Evolutionary conservation across 2,797 vertebrate genomes (phyloP).

Genomic region (Serranus cabrilla): DNA sequence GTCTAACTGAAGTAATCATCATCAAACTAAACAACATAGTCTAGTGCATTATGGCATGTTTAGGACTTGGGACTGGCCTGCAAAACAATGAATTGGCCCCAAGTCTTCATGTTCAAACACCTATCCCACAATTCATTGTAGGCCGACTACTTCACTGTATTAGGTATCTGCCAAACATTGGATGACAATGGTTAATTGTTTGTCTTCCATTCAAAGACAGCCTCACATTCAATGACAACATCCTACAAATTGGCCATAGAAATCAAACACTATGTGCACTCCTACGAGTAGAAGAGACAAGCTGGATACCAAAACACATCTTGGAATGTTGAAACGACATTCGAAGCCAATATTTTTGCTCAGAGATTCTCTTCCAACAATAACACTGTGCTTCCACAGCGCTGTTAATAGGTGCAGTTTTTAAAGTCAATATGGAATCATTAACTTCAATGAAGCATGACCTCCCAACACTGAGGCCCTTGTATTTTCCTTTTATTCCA

Average conservation of each 20-base stretch:
- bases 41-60: no score
- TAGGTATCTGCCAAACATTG: not conserved
- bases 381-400: slow-evolving; percentile 38
- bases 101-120: not conserved
- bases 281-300: not conserved
- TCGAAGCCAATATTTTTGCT: slow-evolving; percentile 34
- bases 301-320: slow-evolving; percentile 12
- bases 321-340: slow-evolving; percentile 24
- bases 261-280: not conserved
- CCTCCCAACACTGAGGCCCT: not conserved
- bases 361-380: slow-evolving; percentile 36
- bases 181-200: not conserved
- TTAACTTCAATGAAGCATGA: slow-evolving; percentile 46
- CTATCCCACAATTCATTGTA: not conserved
- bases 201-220: not conserved
- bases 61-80: no score
- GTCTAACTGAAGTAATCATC: not conserved
- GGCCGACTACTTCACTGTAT: not conserved
- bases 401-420: slow-evolving; percentile 40
- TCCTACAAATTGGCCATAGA: not conserved
- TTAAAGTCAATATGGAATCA: slow-evolving; percentile 37
- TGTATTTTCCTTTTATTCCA: slow-evolving; percentile 39
- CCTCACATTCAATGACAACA: not conserved
- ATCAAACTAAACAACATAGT: no score
- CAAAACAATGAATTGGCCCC: not conserved